Conservation (phyloP, 2,113 vertebrate species). For the Xenopus laevis region DNA sequence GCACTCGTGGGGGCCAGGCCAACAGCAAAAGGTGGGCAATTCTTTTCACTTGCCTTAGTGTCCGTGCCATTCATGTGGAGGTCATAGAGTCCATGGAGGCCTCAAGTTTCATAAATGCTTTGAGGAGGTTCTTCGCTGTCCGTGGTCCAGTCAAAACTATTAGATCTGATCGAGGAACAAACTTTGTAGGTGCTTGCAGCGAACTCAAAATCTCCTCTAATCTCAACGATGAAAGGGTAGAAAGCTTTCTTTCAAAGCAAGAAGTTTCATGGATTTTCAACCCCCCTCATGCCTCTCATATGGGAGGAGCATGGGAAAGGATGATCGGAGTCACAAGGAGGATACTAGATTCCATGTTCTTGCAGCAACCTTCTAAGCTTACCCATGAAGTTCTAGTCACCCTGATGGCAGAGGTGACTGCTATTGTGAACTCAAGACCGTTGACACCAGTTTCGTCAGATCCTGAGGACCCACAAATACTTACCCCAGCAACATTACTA, state of each 20-base stretch:
- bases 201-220: background rate
- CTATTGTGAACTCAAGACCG: background rate
- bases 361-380: background rate
- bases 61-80: background rate
- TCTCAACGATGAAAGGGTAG: background rate
- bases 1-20: too few species aligned
- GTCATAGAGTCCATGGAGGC: constrained; percentile 33
- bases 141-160: background rate
- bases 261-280: background rate
- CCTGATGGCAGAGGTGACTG: background rate
- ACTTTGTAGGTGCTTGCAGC: background rate
- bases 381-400: background rate
- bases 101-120: constrained; percentile 5
- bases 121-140: background rate
- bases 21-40: background rate
- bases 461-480: background rate
- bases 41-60: background rate
- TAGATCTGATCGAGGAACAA: background rate
- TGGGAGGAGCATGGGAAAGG: background rate
- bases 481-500: background rate
- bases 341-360: background rate
- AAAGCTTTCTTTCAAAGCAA: background rate
- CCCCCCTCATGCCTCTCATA: background rate
- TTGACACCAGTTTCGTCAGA: background rate
- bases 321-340: background rate